phyloP scores from a whole-genome alignment of 1,140 invertebrate genomes.

The Doryteuthis pealeii region DNA sequence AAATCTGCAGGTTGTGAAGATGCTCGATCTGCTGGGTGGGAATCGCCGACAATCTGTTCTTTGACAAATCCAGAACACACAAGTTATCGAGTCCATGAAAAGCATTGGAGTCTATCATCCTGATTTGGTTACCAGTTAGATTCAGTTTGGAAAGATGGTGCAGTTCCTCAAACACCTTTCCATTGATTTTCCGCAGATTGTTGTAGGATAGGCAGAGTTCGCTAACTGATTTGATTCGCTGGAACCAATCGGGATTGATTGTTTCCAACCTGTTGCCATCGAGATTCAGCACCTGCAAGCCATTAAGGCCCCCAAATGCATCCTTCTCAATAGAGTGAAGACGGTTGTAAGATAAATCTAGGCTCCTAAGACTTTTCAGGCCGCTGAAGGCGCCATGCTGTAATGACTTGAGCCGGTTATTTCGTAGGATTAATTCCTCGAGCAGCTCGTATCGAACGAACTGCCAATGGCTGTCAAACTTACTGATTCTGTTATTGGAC shows the following conservation, averaged over 20 bases:
- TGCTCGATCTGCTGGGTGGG: conserved; percentile 34
- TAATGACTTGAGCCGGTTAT: conserved; percentile 39
- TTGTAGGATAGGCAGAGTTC: conserved; percentile 44
- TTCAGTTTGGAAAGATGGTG: conserved; percentile 41
- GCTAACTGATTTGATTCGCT: conserved; percentile 35
- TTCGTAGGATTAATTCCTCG: conserved; percentile 36
- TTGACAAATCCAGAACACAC: conserved; percentile 40
- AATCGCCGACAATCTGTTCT: conserved; percentile 37
- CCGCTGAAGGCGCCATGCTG: conserved; percentile 46
- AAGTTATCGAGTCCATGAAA: conserved; percentile 40
- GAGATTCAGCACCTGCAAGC: conserved; percentile 42
- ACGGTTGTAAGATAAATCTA: conserved; percentile 46
- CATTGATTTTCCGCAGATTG: conserved; percentile 32
- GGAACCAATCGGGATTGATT: conserved; percentile 43
- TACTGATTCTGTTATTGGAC: conserved; percentile 39
- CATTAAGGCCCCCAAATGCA: conserved; percentile 44
- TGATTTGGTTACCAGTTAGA: conserved; percentile 42
- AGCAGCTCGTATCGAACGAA: conserved; percentile 40
- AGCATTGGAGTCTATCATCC: conserved; percentile 29
- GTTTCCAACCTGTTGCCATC: conserved; percentile 39
- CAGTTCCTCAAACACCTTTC: conserved; percentile 37
- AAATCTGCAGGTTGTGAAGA: conserved; percentile 38
- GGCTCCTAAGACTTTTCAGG: conserved; percentile 34
- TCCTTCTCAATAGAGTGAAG: conserved; percentile 43
- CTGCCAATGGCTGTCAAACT: conserved; percentile 34